Base-by-base conservation (phyloP, 2,888 invertebrate genomes). In the Lepetodrilus schrolli region DNA sequence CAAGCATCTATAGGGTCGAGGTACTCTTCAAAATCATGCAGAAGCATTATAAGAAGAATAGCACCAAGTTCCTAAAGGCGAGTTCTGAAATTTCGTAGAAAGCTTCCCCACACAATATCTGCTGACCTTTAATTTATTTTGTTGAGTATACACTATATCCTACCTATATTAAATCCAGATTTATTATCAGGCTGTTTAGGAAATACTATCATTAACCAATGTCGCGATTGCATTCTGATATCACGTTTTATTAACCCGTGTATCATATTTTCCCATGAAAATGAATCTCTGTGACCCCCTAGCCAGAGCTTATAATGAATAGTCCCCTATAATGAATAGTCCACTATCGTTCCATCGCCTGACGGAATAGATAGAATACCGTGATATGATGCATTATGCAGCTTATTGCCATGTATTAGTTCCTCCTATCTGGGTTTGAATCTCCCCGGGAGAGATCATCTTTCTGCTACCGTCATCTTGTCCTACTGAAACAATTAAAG, bases 181-280 rank as follows among this genome's bases (percentile, higher is more conserved):
- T n/a, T n/a, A n/a, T n/a, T n/a, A n/a, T n/a, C n/a, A n/a, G n/a
- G n/a, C n/a, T n/a, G n/a, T n/a, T n/a, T n/a, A 43, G n/a, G 43
- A 43, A 43, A 43, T 17, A 30, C 23, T 34, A 58, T 58, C 34
- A 58, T 58, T 30, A 13, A 23, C 13, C 58, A n/a, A n/a, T n/a
- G 5, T 13, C 21, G 30, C 13, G 58, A 58, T 58, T n/a, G n/a
- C n/a, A 58, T 30, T 5, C n/a, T 21, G 58, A 58, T 58, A 30
- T 30, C n/a, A 58, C 34, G 30, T 58, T 34, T 58, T 58, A 30
- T 58, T 58, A 34, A 34, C 26, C 30, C 26, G 17, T 34, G 30
- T 58, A 58, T 58, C 58, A 58, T 58, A 30, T 58, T 58, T 58
- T 58, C 58, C n/a, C 58, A 34, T 58, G 58, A 58, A 58, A 58